Base-by-base conservation (phyloP, 2,797 vertebrate genomes). In the Arvicola amphibius region DNA sequence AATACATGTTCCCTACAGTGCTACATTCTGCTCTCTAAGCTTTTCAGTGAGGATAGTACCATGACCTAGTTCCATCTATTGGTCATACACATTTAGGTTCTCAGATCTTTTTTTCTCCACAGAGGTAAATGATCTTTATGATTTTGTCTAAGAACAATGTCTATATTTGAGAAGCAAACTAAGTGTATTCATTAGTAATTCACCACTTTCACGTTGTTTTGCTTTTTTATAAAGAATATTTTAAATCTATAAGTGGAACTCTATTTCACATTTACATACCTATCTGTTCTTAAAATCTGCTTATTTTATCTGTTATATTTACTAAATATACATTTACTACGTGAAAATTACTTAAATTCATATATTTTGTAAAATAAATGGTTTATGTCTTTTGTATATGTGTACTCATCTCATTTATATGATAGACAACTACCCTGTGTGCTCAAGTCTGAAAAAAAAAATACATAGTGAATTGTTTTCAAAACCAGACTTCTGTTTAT, bases 271-370 rank as follows among this genome's bases (percentile, higher is more conserved):
- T 76, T 87, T 23, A 27, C n/a, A 91, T 2, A 80, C 10, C 4
- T 32, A n/a, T 27, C 1, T 90, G 27, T 29, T 67, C 80, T 71
- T 90, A 84, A 79, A 65, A 34, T 84, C 87, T 73, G 25, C 40
- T 19, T 46, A 25, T 79, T 89, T 89, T 37, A 77, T 37, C 29
- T 84, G 71, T 91, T 79, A 69, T 90, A 21, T 86, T 87, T 92
- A 77, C n/a, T 65, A 65, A 79, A 83, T 61, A 78, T 1, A 79
- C 0, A 73, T n/a, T 90, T 48, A 92, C 25, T 90, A 32, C 37
- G 46, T 48, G 9, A 59, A 94, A 92, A 84, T 90, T 89, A 83
- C 37, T 91, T 46, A 48, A 81, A 95, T 95, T 80, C 14, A 92
- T 71, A 12, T 90, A 56, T 84, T 65, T 90, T 32, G 29, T 87